Evolutionary conservation across 2,113 vertebrate species (phyloP), one percentile per base, ranked within the genome.

Genomic region (Callorhinus ursinus): DNA sequence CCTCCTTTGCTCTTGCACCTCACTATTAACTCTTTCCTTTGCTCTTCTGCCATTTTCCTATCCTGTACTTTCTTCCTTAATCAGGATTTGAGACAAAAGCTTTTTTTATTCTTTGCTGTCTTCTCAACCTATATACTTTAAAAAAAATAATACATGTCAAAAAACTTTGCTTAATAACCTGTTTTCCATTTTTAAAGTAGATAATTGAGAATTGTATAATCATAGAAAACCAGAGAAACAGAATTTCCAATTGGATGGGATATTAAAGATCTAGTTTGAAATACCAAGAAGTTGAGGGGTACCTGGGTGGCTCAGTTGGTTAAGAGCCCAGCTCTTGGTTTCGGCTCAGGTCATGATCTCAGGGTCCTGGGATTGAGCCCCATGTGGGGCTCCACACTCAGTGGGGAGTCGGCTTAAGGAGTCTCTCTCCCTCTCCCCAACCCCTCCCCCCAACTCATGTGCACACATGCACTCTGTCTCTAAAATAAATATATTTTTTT

Each of bases 191-290:
- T 95, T 90, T 95, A 88, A 63, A 84, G 9, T 69, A 71, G 28
- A 69, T 89, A 97, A 22, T n/a, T 63, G 39, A 72, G 63, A 96
- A 81, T 89, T 84, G 81, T 95, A 49, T 85, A 53, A 53, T 92
- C 9, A 21, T 36, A 84, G 21, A 33, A 63, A 95, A 92, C 42
- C 46, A 79, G 55, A 92, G 36, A 90, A 88, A 87, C 12, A 76
- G 15, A 36, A 59, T 81, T 85, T 76, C 67, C 86, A 0, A 13
- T 33, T 65, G 21, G 46, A 49, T 87, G 13, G 19, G 7, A 55
- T 69, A 39, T 51, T 92, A 74, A 96, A 95, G 19, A 31, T 89
- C 46, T 84, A 53, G 22, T 84, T 95, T 33, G 65, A 89, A 87
- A 92, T 67, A 76, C 12, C 4, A 89, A 51, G 33, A 69, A 69